These are phyloP conservation scores for Xiphophorus couchianus DNA, from an alignment of 2,113 vertebrate species.

Conservation along the genomic window DNA sequence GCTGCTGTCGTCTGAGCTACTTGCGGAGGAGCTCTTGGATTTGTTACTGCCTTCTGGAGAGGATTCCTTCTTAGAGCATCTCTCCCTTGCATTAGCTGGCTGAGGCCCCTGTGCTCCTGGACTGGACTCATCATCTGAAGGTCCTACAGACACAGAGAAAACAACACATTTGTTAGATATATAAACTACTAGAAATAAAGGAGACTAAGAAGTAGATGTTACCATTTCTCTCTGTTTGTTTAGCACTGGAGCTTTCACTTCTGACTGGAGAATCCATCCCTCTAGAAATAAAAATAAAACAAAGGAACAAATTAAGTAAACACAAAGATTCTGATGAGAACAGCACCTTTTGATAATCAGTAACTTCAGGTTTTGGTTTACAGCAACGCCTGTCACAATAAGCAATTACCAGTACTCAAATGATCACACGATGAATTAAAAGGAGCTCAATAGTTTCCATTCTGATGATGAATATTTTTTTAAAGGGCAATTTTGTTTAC, in stretches of 20 bases:
- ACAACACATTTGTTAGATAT: background rate
- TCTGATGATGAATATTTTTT: too few species aligned
- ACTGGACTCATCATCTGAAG: slow-evolving; percentile 43
- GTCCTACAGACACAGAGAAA: slow-evolving; percentile 10
- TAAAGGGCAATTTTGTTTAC: too few species aligned
- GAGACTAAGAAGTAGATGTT: background rate
- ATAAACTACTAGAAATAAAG: background rate
- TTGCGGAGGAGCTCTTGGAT: slow-evolving; percentile 27
- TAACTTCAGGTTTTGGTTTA: background rate
- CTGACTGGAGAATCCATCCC: slow-evolving; percentile 62
- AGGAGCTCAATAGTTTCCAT: too few species aligned
- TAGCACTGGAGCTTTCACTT: slow-evolving; percentile 47
- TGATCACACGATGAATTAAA: too few species aligned
- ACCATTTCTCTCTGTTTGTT: slow-evolving; percentile 42
- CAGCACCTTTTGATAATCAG: background rate
- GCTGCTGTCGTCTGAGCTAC: slow-evolving; percentile 48
- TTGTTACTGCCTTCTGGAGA: slow-evolving; percentile 2
- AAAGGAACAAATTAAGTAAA: background rate
- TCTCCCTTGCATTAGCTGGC: background rate
- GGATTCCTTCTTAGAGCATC: slow-evolving; percentile 10
- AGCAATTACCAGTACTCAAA: too few species aligned
- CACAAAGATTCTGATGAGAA: background rate
- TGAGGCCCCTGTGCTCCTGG: slow-evolving; percentile 14
- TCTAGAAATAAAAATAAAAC: background rate
- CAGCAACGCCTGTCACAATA: background rate